Evolutionary conservation across 2,888 invertebrate species (phyloP).

Genomic region (Pyrgus malvae): DNA sequence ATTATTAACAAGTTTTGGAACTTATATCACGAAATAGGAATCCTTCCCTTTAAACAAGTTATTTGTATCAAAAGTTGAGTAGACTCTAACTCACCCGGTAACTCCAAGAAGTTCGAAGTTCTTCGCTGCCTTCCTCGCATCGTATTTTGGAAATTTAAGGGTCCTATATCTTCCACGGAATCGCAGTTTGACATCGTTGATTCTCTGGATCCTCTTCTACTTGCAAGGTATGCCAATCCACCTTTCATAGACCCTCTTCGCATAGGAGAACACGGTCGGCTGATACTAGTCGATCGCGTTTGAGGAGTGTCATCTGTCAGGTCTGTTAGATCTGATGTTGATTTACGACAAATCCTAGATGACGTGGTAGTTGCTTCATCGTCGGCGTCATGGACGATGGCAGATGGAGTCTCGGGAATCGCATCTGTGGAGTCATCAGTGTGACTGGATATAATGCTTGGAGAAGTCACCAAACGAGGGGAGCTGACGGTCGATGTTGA

Average conservation of each 20-base stretch:
- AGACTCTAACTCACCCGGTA: slow-evolving; percentile 91
- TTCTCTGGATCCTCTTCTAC: slow-evolving; percentile 90
- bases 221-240: slow-evolving; percentile 90
- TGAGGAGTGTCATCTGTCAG: slow-evolving; percentile 82
- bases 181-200: slow-evolving; percentile 87
- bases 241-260: slow-evolving; percentile 86
- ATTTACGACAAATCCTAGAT: slow-evolving; percentile 84
- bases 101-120: slow-evolving; percentile 92
- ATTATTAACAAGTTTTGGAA: no score
- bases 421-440: slow-evolving; percentile 73
- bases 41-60: no score
- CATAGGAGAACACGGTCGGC: slow-evolving; percentile 84
- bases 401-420: slow-evolving; percentile 68
- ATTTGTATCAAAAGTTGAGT: no score
- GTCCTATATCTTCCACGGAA: slow-evolving; percentile 88
- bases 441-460: slow-evolving; percentile 75
- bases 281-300: slow-evolving; percentile 83
- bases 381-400: slow-evolving; percentile 64
- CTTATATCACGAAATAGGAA: no score
- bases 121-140: slow-evolving; percentile 89
- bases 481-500: slow-evolving; percentile 74
- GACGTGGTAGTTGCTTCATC: slow-evolving; percentile 73
- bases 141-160: slow-evolving; percentile 89
- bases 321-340: slow-evolving; percentile 88
- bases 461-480: slow-evolving; percentile 66